These are phyloP conservation scores for Sebastes miniatus DNA, from an alignment of 2,797 vertebrate genomes.

Conservation along the genomic window DNA sequence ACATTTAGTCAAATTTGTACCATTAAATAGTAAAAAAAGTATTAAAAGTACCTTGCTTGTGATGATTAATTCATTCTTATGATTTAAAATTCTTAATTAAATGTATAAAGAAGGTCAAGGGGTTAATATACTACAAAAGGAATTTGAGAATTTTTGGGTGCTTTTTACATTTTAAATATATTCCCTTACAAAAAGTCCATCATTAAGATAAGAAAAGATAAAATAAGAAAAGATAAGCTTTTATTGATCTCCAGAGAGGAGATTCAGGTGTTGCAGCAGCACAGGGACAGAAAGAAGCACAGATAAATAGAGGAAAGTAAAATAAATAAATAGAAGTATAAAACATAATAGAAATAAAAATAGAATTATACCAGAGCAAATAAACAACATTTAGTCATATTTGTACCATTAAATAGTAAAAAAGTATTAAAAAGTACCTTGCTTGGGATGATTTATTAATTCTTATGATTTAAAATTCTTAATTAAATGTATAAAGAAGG, in stretches of 20 bases:
- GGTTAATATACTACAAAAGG: too few relatives aligned
- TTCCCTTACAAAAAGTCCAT: neutral
- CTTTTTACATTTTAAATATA: neutral
- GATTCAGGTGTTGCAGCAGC: too few relatives aligned
- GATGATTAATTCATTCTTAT: too few relatives aligned
- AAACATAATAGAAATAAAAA: too few relatives aligned
- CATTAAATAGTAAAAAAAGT: neutral
- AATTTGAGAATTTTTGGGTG: too few relatives aligned
- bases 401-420: neutral
- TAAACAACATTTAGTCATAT: neutral
- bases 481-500: neutral
- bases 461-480: neutral
- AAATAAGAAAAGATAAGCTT: too few relatives aligned
- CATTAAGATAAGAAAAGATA: neutral
- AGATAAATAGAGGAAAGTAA: too few relatives aligned
- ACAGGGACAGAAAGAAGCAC: too few relatives aligned
- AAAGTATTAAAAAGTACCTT: neutral
- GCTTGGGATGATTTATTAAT: too few relatives aligned
- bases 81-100: neutral
- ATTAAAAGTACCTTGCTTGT: neutral
- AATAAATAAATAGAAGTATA: too few relatives aligned
- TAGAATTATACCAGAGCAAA: too few relatives aligned
- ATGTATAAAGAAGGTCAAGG: neutral
- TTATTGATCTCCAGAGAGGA: too few relatives aligned
- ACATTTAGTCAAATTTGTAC: neutral